phyloP scores from a whole-genome alignment of 2,113 vertebrate species.

The Indicator indicator region DNA sequence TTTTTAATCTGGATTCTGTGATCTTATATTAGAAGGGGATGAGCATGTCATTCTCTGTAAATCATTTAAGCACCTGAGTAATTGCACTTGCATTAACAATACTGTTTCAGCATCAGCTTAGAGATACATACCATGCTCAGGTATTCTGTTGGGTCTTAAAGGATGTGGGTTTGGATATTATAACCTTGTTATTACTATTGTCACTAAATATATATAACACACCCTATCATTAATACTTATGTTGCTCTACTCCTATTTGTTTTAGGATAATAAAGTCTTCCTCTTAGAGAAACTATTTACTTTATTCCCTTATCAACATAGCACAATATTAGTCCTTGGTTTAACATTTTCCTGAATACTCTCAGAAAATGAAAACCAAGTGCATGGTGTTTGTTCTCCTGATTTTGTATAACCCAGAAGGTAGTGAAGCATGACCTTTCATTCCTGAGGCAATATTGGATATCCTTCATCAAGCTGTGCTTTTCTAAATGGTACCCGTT shows the following conservation, averaged over 20 bases:
- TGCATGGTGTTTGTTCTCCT: conserved; percentile 58
- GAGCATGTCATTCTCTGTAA: not conserved
- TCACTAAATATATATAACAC: not conserved
- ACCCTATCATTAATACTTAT: not conserved
- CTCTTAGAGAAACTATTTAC: not conserved
- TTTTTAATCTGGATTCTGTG: not conserved
- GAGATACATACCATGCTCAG: not conserved
- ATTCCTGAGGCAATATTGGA: conserved; percentile 67
- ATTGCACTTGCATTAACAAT: not conserved
- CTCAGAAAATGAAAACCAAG: conserved; percentile 52
- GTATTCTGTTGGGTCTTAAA: not conserved
- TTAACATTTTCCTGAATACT: conserved; percentile 46
- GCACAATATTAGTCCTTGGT: not conserved
- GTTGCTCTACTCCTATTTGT: conserved; percentile 18
- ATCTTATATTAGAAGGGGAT: not conserved
- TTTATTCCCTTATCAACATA: not conserved
- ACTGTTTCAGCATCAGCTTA: not conserved
- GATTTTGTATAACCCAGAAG: conserved; percentile 69
- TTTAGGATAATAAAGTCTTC: conserved; percentile 36
- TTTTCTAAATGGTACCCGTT: conserved; percentile 76
- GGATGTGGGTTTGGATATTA: not conserved
- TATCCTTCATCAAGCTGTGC: conserved; percentile 78
- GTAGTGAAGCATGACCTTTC: conserved; percentile 73
- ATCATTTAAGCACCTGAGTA: not conserved
- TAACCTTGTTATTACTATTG: not conserved